Evolutionary conservation across 2,797 vertebrate species (phyloP), one percentile per base, ranked within the genome.

Genomic region (Lycodopsis pacificus): DNA sequence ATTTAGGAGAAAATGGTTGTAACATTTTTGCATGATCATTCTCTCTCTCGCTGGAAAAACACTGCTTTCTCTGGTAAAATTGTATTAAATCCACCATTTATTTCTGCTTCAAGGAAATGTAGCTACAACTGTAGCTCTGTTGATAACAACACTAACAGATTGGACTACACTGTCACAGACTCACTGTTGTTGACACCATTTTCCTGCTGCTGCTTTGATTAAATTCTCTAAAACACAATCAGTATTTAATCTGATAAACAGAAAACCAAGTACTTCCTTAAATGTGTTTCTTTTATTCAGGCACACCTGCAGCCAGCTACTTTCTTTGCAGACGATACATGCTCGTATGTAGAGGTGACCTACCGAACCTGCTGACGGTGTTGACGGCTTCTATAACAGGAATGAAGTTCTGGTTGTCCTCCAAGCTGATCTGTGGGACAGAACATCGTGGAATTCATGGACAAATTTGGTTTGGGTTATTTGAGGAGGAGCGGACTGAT

Each of bases 281-380:
- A 61, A 12, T 3, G 5, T 15, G 20, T 61, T 58, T 59, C 2
- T 58, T 36, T 69, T 3, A 34, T 17, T 11, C 15, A 22, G 15
- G 30, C 42, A 19, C n/a, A 27, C 10, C 1, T 3, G 32, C 32
- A 32, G n/a, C 12, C 9, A 46, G 57, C 15, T 25, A 22, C 25
- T n/a, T 2, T 34, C 9, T 22, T 7, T 53, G 7, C 13, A 38
- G 48, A 63, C 4, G 13, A 46, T 7, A n/a, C 3, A 7, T 7
- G 19, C 46, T 48, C 7, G 20, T 48, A 19, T 38, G 20, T 20
- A 20, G 13, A 9, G 51, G 46, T 32, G 25, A 95, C 96, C 90
- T 94, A 99, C 98, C 98, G 15, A 97, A 99, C 82, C 97, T 96
- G 94, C 96, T 98, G 84, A 99, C 97, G 6, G 91, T 94, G 83